These are phyloP conservation scores for Catostylus mosaicus DNA, from an alignment of 30 jellyfish, hydroid and myxozoan species.

Conservation along the genomic window DNA sequence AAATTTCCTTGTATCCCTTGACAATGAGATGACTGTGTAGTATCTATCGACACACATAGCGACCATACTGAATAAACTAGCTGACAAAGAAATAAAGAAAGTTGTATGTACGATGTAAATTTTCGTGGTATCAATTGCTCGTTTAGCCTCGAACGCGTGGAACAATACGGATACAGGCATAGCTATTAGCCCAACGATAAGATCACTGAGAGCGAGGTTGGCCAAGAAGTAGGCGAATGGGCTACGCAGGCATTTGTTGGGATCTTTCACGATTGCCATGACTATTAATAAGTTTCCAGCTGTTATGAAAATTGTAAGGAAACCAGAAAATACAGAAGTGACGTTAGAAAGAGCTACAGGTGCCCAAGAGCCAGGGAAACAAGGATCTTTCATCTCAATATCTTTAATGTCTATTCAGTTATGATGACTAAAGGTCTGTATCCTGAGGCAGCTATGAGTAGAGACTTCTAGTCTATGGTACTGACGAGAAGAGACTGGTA, in stretches of 20 bases:
- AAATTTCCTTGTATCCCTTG: conserved; percentile 36
- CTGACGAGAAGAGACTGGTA: background rate
- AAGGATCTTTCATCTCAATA: conserved; percentile 25
- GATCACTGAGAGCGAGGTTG: conserved; percentile 77
- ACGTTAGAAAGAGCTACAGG: conserved; percentile 70
- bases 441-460: background rate
- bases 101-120: conserved; percentile 59
- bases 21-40: conserved; percentile 64
- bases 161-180: conserved; percentile 80
- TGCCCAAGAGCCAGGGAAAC: conserved; percentile 72
- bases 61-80: conserved; percentile 78
- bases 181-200: conserved; percentile 73
- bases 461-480: background rate
- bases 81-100: conserved; percentile 69
- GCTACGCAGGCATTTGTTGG: conserved; percentile 74
- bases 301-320: conserved; percentile 66
- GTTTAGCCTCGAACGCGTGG: conserved; percentile 74
- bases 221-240: conserved; percentile 82
- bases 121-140: conserved; percentile 20
- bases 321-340: conserved; percentile 66
- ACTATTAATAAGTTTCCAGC: conserved; percentile 64
- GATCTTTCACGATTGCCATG: conserved; percentile 78
- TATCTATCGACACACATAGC: conserved; percentile 91
- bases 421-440: background rate
- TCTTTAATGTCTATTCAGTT: background rate